phyloP scores from a whole-genome alignment of 2,113 vertebrate genomes.

The Cisticola juncidis region DNA sequence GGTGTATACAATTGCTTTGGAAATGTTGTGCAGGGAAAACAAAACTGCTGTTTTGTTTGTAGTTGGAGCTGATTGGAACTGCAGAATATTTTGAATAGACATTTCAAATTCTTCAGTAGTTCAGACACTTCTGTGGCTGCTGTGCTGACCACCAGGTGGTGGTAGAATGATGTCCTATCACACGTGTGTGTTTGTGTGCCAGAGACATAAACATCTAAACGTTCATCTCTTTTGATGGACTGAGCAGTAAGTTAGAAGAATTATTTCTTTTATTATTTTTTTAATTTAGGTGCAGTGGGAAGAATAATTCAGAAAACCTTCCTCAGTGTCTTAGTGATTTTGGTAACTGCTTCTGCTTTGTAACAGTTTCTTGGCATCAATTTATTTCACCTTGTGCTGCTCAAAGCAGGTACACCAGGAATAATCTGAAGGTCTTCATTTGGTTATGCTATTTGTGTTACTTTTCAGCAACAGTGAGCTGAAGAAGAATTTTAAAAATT shows the following conservation, averaged over 20 bases:
- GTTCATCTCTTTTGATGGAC: neutral
- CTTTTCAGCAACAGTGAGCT: neutral
- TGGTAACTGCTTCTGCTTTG: neutral
- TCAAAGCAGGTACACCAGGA: neutral
- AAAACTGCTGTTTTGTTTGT: neutral
- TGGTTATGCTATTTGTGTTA: neutral
- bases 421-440: neutral
- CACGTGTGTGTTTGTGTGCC: neutral
- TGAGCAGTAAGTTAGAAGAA: neutral
- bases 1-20: neutral
- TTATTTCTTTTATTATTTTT: neutral
- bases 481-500: neutral
- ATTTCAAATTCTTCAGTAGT: neutral
- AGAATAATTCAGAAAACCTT: neutral
- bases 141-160: constrained; percentile 46
- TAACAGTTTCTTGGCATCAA: neutral
- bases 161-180: neutral
- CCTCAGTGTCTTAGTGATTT: neutral
- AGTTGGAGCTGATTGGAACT: neutral
- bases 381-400: neutral
- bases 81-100: neutral
- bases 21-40: neutral
- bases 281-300: neutral
- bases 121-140: neutral
- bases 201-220: neutral